Base-by-base conservation (phyloP, 2,113 vertebrate genomes). In the Typhlomys cinereus region DNA sequence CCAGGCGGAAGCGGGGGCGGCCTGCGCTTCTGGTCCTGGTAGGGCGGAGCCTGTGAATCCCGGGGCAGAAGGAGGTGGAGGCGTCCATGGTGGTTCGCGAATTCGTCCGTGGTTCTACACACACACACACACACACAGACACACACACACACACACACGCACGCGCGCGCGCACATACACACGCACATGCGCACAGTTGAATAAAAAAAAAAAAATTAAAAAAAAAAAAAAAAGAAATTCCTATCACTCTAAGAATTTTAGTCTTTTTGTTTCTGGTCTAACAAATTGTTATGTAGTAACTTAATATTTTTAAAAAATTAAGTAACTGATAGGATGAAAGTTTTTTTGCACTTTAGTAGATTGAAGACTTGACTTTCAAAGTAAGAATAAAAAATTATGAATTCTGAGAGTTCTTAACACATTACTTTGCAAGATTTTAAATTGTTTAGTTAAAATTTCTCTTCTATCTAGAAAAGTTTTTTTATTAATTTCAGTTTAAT, bases 331-430 rank as follows among this genome's bases (percentile, higher is more conserved):
- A 96, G 75, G 83, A 94, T 93, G 66, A 89, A 89, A 94, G 66
- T 91, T 88, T 97, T 87, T 97, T 97, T 96, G 96, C 95, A 93
- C 96, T 96, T 96, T 93, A 97, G 34, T 93, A 89, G 83, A 89
- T 86, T 94, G 50, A 95, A 96, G 89, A 86, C 75, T 90, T 95
- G 84, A 89, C 62, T 94, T 95, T 81, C 80, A 78, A 27, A 93
- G 44, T 95, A 84, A 95, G n/a, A n/a, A n/a, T n/a, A 92, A 93
- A 52, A 90, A 93, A 95, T 96, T 97, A 98, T 97, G 97, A 98
- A 98, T 98, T 98, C 95, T 97, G 94, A 97, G 93, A 95, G 97
- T 96, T 97, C 85, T 93, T 95, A 93, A 89, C 92, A 91, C 97
- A 96, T 90, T 96, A 88, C 92, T 96, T 96, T 81, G 91, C 83